Evolutionary conservation across 2,888 invertebrate species (phyloP).

Genomic region (Dryococelus australis): DNA sequence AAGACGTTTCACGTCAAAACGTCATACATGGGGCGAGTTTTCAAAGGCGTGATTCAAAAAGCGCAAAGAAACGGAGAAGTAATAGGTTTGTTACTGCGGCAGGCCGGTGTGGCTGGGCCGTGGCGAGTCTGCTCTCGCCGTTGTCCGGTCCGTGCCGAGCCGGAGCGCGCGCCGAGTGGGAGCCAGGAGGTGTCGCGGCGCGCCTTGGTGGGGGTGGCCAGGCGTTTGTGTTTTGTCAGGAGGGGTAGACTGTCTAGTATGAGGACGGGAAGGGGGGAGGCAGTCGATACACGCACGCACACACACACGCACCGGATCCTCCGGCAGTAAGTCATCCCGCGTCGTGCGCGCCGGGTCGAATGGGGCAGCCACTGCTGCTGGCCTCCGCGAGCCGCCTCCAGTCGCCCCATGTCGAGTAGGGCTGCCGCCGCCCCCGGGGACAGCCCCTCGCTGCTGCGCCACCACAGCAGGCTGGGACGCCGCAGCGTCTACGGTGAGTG

Average conservation of each 20-base stretch:
- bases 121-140: no score
- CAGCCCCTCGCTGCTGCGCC: neutral
- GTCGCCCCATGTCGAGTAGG: neutral
- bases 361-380: neutral
- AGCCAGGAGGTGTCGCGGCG: no score
- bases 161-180: no score
- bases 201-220: no score
- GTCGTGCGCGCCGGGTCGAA: neutral
- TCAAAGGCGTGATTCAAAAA: no score
- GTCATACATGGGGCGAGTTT: no score
- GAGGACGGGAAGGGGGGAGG: neutral
- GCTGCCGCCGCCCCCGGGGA: neutral
- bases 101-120: no score
- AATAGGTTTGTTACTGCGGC: no score
- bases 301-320: neutral
- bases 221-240: no score
- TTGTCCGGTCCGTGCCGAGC: no score
- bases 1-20: no score
- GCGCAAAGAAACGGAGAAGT: no score
- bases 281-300: neutral
- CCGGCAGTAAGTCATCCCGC: neutral
- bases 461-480: conserved; percentile 1
- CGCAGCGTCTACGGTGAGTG: conserved; percentile 7
- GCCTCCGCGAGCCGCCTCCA: neutral
- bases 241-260: neutral